Conservation (phyloP, 2,888 invertebrate species). For the Cinara cedri region DNA sequence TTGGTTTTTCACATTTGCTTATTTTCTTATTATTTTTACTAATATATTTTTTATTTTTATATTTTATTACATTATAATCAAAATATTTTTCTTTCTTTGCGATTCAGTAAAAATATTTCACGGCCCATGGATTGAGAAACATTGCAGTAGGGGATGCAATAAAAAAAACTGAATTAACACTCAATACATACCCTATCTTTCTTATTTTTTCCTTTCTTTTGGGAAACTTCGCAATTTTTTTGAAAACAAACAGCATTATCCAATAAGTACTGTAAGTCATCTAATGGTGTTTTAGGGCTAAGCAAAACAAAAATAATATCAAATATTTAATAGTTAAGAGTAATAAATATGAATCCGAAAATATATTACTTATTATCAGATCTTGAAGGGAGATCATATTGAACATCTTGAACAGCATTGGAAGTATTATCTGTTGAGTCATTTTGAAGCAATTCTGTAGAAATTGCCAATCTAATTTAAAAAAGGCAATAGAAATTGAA, state of each 20-base stretch:
- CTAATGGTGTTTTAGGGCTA: conserved; percentile 6
- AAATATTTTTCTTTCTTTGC: too few relatives aligned
- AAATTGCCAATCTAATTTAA: not conserved
- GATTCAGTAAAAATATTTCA: too few relatives aligned
- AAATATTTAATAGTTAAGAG: not conserved
- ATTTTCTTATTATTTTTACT: too few relatives aligned
- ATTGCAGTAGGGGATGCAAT: too few relatives aligned
- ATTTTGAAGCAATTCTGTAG: not conserved
- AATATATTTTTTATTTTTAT: too few relatives aligned
- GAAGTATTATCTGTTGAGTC: not conserved
- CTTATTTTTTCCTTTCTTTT: not conserved
- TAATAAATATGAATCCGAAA: too few relatives aligned
- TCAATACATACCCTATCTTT: conserved; percentile 9
- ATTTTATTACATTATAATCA: too few relatives aligned
- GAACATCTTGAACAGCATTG: not conserved
- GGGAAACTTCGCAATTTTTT: not conserved
- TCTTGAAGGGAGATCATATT: not conserved
- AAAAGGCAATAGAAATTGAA: not conserved
- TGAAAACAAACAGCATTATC: conserved; percentile 35
- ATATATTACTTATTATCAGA: not conserved
- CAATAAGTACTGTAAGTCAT: conserved; percentile 14
- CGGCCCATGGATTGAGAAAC: too few relatives aligned
- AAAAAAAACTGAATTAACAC: not conserved
- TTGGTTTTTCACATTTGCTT: too few relatives aligned
- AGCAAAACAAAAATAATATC: conserved; percentile 1